Evolutionary conservation across 2,113 vertebrate genomes (phyloP), one percentile per base, ranked within the genome.

Genomic region (Neomonachus schauinslandi): DNA sequence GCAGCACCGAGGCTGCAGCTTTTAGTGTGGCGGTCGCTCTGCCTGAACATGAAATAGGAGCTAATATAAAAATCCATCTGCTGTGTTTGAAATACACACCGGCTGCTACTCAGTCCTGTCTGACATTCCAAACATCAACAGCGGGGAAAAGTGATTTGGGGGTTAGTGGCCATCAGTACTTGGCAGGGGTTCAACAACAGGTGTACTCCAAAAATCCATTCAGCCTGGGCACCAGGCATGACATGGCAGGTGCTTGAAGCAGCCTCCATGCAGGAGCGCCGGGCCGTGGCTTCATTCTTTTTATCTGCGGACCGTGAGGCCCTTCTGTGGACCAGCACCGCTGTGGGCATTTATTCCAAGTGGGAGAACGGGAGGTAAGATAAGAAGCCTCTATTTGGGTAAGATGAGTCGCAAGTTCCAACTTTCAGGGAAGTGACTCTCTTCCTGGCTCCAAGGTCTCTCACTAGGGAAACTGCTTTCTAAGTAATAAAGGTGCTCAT

Each of bases 1-100:
- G 98, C 98, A 98, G 98, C 98, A 21, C 31, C 5, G 98, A 95
- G 98, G 96, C 98, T 97, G 98, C 67, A 84, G 97, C 96, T 90
- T 98, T 97, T 46, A 98, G 98, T 92, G 96, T 97, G 49, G 98
- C 97, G 97, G 98, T 96, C 95, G 98, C 98, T 97, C 98, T 97
- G 97, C 96, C 98, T 98, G 98, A 97, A 98, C 98, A 92, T 98
- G 99, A 99, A 99, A 98, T 98, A 98, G 98, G 94, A 97, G 98
- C 98, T 98, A 97, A 98, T 96, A 98, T 99, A 98, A 99, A 99
- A 99, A 99, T 98, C 99, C 99, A 99, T 99, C 99, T 99, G 99
- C 98, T 98, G 97, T 94, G 97, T 97, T 98, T 97, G 98, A 94
- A 98, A 98, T 97, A 95, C 98, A 97, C 86, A 85, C 98, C 91